Evolutionary conservation across 1,140 invertebrate genomes (phyloP).

Genomic region (Drosophila obscura): DNA sequence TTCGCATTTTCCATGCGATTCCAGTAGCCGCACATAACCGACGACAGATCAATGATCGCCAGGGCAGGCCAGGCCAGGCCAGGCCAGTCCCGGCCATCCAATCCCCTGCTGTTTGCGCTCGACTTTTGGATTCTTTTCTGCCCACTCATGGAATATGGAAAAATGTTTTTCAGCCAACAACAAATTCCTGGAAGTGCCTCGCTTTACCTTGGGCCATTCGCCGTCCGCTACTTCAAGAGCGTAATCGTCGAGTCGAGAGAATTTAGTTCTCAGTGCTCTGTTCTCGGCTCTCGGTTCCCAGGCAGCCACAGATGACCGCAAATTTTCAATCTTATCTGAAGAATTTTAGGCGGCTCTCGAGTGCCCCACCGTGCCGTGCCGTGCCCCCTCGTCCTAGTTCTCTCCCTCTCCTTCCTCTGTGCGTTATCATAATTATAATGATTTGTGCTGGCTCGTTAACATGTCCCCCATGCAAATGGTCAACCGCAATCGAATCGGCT

Average conservation of each 20-base stretch:
- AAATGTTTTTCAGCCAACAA: constrained; percentile 15
- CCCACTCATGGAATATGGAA: constrained; percentile 38
- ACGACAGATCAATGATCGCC: constrained; percentile 51
- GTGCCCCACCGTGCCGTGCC: constrained; percentile 2
- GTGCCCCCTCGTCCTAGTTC: constrained; percentile 3
- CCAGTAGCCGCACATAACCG: too few species aligned
- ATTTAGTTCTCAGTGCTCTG: not conserved
- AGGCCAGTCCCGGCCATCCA: constrained; percentile 14
- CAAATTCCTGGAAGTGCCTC: constrained; percentile 45
- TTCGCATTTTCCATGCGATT: constrained; percentile 35
- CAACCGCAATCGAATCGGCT: constrained; percentile 31
- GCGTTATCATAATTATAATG: constrained; percentile 29
- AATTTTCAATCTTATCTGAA: constrained; percentile 46
- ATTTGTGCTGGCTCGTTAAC: constrained; percentile 16
- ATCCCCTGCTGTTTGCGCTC: constrained; percentile 15
- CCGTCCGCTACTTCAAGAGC: too few species aligned
- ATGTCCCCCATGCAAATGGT: constrained; percentile 25
- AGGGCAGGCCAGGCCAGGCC: constrained; percentile 9
- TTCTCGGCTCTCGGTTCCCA: constrained; percentile 1
- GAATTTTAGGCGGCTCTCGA: constrained; percentile 24
- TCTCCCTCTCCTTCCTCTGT: not conserved
- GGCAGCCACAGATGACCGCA: constrained; percentile 39
- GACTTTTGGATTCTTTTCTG: constrained; percentile 19
- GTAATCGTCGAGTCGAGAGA: not conserved
- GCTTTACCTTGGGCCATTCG: not conserved